Evolutionary conservation across 2,113 vertebrate species (phyloP), one percentile per base, ranked within the genome.

Genomic region (Eira barbara): DNA sequence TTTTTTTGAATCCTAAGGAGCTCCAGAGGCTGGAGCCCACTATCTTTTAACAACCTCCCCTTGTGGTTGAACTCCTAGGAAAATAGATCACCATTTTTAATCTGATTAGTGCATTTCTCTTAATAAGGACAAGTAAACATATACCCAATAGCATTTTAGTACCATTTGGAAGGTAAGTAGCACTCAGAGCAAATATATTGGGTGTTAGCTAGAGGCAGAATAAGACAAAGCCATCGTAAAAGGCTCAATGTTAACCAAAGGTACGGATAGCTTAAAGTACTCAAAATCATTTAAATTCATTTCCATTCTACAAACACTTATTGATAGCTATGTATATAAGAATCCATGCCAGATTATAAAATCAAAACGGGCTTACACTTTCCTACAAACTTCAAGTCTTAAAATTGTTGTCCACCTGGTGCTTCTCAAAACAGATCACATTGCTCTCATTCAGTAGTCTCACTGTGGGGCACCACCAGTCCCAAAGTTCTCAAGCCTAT

Each of bases 221-320:
- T 45, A 73, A 57, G 5, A 42, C 20, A 69, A 85, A 94, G 42
- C 7, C 21, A 67, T 59, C 10, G 2, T 63, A 49, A 90, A 39
- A 25, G 27, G 2, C 4, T 73, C 12, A 36, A 78, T 27, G 49
- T 5, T n/a, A 63, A 13, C 31, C 59, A 65, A 87, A 61, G 1
- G 20, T 31, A 9, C 21, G 63, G 25, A 15, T 92, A 11, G 17
- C 49, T 83, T n/a, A n/a, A 1, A 74, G 29, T 34, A 42, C 18
- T 29, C 71, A 18, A 25, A 73, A 82, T 79, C 9, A 45, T 73
- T 95, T 79, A 71, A 45, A 71, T 65, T 78, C 18, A 89, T 55
- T 92, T 86, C 23, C 11, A 47, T 79, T 90, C n/a, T 47, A 29
- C 10, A 82, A 97, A 88, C 9, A 74, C 67, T 23, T 74, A 67